phyloP scores from a whole-genome alignment of 2,113 vertebrate species.

The Passer domesticus region DNA sequence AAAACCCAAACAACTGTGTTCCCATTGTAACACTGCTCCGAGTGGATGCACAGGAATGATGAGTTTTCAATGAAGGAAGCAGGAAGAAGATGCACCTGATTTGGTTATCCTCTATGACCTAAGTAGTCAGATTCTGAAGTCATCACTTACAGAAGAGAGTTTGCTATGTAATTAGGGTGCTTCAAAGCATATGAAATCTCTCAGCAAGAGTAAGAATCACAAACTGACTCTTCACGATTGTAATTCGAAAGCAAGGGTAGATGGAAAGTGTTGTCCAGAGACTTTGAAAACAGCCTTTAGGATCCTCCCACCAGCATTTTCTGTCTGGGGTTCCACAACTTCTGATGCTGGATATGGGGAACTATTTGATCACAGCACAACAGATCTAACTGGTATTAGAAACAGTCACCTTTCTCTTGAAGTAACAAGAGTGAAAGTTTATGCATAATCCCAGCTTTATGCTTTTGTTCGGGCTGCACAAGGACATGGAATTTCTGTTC shows the following conservation, averaged over 20 bases:
- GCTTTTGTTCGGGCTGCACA: background rate
- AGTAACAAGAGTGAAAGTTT: background rate
- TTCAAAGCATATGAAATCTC: background rate
- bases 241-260: background rate
- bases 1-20: background rate
- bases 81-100: background rate
- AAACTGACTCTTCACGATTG: background rate
- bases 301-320: background rate
- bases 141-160: background rate
- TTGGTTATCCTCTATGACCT: background rate
- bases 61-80: background rate
- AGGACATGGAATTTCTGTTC: background rate
- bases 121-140: background rate
- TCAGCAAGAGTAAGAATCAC: background rate
- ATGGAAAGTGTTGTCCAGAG: background rate
- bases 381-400: background rate
- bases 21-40: background rate
- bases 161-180: background rate
- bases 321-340: background rate
- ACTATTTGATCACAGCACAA: rapidly evolving
- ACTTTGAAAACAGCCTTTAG: background rate
- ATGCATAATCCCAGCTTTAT: background rate
- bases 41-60: background rate
- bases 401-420: background rate
- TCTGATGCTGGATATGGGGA: background rate